phyloP scores from a whole-genome alignment of 2,888 invertebrate genomes.

The Tyria jacobaeae region DNA sequence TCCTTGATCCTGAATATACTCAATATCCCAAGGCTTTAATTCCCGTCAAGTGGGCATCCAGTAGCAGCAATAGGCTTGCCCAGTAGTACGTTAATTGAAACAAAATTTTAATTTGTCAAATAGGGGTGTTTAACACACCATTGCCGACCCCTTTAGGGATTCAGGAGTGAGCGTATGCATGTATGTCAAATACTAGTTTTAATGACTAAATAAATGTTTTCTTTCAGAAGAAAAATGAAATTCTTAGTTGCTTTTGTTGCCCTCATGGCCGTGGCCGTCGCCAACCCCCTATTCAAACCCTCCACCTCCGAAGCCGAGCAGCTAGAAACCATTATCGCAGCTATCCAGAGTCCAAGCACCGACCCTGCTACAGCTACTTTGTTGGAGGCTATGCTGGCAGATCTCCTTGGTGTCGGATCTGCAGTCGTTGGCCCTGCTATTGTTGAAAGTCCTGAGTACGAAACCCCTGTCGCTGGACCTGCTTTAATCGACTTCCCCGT shows the following conservation, averaged over 20 bases:
- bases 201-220: not conserved
- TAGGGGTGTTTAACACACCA: too few species aligned
- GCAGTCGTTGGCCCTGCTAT: constrained; percentile 22
- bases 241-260: constrained; percentile 61
- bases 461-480: constrained; percentile 34
- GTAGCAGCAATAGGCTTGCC: too few species aligned
- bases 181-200: too few species aligned
- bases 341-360: constrained; percentile 66
- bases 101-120: too few species aligned
- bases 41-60: too few species aligned
- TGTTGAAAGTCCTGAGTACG: constrained; percentile 19
- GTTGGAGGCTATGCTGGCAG: constrained; percentile 56
- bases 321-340: constrained; percentile 59
- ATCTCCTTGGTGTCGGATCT: constrained; percentile 29
- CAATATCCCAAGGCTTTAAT: too few species aligned
- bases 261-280: constrained; percentile 55
- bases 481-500: constrained; percentile 37
- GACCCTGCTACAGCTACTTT: constrained; percentile 64
- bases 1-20: too few species aligned
- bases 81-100: too few species aligned
- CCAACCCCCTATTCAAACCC: constrained; percentile 43
- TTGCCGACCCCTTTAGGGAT: too few species aligned
- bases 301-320: not conserved
- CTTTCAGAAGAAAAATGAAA: constrained; percentile 54
- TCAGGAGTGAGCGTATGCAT: too few species aligned